Base-by-base conservation (phyloP, 1,140 invertebrate genomes). In the Brachionus plicatilis region DNA sequence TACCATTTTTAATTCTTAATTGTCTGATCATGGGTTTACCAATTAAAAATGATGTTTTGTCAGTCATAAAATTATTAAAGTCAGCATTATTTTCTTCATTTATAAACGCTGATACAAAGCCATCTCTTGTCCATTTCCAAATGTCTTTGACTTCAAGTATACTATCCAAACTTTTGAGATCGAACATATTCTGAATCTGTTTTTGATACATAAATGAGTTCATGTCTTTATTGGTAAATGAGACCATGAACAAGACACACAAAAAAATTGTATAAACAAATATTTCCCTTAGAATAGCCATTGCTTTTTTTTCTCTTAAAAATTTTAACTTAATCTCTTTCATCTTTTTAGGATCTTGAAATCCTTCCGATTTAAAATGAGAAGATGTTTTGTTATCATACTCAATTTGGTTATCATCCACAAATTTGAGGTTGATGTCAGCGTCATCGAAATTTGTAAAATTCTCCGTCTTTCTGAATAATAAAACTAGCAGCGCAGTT, bases 1-100 rank as follows among this genome's bases (percentile, higher is more conserved):
- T 83, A 45, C 41, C 80, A 8, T 80, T 80, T 80, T 80, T 80
- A 27, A 83, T 53, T 68, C 80, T 45, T 14, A 83, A 50, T 47
- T 83, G 91, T 85, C 91, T 86, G 79, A 92, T 88, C 11, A 90
- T 88, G 12, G 89, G 91, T 86, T 91, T 91, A 20, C 91, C 91
- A 89, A 92, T 90, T 17, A 92, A 88, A 84, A 91, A 87, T 20
- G 90, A 91, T 9, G 89, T 88, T 83, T 89, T 88, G 86, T 92
- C 91, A 85, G 88, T 88, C 8, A 92, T 86, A 85, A 90, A 92
- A 83, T 90, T 85, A 17, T 91, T 86, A 29, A 89, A 88, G 82
- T 91, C 88, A 0, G 91, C 90, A 29, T 90, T 87, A 33, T 89
- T 87, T 41, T 89, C 87, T 86, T 92, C 91, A 86, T 90, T 90